Base-by-base conservation (phyloP, 2,888 invertebrate genomes). In the Hirtodrosophila confusa region DNA sequence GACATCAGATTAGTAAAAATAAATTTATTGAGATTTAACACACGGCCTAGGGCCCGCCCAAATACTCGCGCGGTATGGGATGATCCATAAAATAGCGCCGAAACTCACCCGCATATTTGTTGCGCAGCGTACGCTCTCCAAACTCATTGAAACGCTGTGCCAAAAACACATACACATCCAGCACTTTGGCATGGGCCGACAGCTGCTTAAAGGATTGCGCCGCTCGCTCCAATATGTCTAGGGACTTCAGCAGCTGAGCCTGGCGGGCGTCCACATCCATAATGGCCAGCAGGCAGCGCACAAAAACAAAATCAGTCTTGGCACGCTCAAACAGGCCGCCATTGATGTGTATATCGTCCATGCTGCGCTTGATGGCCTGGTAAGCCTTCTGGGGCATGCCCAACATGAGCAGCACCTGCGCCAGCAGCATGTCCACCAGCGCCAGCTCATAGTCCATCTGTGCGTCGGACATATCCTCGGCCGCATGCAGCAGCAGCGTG, bases 251-350 rank as follows among this genome's bases (percentile, higher is more conserved):
- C 3, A 90, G 60, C 17, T 79, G 80, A 4, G 57, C 70, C 48
- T 89, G 83, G 2, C 87, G 70, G 2, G 69, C 69, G 1, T 78
- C 71, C 50, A 73, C 64, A 23, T 71, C 68, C 2, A 94, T 94
- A 33, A 94, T 93, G 0, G 96, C 96, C 40, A 96, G 93, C 27
- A 95, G 92, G 89, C 97, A 97, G 87, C 96, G 96, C 0, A 95
- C 95, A 84, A 96, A 95, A 10, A 97, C 92, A 61, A 97, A 93
- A 86, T 95, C 90, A 0, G 94, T 95, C 91, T 96, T 94, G 1
- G 95, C 97, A 86, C 95, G 94, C 90, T 98, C 97, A 80, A 95
- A 96, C 23, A 94, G 93, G 11, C 96, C 95, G 1, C 97, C 97
- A 88, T 97, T 96, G 0, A 96, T 94, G 89, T 97, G 93, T 47